Conservation (phyloP, 2,888 invertebrate genomes). For the Heteropelma amictum region DNA sequence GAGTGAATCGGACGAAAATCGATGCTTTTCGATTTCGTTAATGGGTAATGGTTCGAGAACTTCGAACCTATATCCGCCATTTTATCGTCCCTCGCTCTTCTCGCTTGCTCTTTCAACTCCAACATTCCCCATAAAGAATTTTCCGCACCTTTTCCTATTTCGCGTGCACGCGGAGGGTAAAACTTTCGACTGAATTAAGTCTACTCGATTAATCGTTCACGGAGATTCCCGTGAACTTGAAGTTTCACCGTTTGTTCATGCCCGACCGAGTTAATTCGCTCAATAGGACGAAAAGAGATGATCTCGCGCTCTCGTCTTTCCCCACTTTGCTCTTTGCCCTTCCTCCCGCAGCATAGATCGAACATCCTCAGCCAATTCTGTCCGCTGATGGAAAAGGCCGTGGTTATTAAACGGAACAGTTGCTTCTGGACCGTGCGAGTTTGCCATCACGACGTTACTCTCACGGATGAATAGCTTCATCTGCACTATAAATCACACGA, state of each 20-base stretch:
- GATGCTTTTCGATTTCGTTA: constrained; percentile 36
- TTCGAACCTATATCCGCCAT: constrained; percentile 50
- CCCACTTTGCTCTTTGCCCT: background rate
- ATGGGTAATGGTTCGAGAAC: constrained; percentile 32
- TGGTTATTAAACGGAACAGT: constrained; percentile 31
- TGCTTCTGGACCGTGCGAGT: background rate
- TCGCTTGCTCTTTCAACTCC: constrained; percentile 6
- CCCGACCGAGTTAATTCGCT: constrained; percentile 44
- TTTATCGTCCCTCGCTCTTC: background rate
- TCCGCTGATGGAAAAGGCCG: constrained; percentile 12
- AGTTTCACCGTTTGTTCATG: constrained; percentile 62
- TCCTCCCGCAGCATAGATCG: background rate
- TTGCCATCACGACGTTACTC: background rate
- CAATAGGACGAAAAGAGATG: constrained; percentile 10
- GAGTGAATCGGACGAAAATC: constrained; percentile 32
- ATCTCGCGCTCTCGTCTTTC: constrained; percentile 9
- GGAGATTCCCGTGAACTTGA: constrained; percentile 64
- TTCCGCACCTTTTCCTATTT: constrained; percentile 5
- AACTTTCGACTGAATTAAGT: constrained; percentile 73
- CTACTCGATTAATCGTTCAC: constrained; percentile 70
- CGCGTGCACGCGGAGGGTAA: constrained; percentile 36
- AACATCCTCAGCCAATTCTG: background rate
- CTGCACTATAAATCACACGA: background rate
- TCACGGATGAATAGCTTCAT: constrained; percentile 19
- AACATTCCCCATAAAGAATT: constrained; percentile 13